Conservation (phyloP, 2,888 invertebrate species). For the Melitaea athalia region DNA sequence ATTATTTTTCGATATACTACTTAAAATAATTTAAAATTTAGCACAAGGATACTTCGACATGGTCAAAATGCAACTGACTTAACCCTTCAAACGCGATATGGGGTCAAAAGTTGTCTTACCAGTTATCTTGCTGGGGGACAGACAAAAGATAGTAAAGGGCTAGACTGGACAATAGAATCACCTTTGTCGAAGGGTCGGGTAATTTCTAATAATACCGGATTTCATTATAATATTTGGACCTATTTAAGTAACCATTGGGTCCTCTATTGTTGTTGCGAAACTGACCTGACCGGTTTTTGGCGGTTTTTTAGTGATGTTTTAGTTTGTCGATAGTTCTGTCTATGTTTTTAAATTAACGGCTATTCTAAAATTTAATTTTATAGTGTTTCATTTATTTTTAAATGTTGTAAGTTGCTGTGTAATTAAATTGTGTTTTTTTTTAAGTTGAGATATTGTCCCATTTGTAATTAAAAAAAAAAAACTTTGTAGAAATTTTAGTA, state of each 20-base stretch:
- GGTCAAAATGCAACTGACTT: slow-evolving; percentile 72
- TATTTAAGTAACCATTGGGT: slow-evolving; percentile 81
- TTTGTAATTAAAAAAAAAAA: no score
- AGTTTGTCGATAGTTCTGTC: slow-evolving; percentile 38
- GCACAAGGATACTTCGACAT: slow-evolving; percentile 42
- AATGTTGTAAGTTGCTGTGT: neutral
- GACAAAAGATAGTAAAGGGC: slow-evolving; percentile 70
- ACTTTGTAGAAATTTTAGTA: no score
- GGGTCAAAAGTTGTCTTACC: slow-evolving; percentile 81
- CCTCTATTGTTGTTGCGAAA: slow-evolving; percentile 73
- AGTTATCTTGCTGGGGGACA: slow-evolving; percentile 72
- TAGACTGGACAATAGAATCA: slow-evolving; percentile 74
- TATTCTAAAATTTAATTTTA: neutral
- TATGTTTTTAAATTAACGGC: slow-evolving; percentile 2
- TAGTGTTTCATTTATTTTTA: neutral
- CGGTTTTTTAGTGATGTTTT: slow-evolving; percentile 43
- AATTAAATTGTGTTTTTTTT: no score
- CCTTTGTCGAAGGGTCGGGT: slow-evolving; percentile 50
- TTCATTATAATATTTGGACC: slow-evolving; percentile 80
- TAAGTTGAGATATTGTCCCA: no score
- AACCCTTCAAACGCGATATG: slow-evolving; percentile 61
- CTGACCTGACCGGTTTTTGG: slow-evolving; percentile 79
- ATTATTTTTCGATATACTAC: neutral
- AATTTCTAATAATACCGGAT: slow-evolving; percentile 63
- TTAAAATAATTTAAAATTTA: neutral